Evolutionary conservation across 2,888 invertebrate species (phyloP).

Genomic region (Drosophila neonasuta): DNA sequence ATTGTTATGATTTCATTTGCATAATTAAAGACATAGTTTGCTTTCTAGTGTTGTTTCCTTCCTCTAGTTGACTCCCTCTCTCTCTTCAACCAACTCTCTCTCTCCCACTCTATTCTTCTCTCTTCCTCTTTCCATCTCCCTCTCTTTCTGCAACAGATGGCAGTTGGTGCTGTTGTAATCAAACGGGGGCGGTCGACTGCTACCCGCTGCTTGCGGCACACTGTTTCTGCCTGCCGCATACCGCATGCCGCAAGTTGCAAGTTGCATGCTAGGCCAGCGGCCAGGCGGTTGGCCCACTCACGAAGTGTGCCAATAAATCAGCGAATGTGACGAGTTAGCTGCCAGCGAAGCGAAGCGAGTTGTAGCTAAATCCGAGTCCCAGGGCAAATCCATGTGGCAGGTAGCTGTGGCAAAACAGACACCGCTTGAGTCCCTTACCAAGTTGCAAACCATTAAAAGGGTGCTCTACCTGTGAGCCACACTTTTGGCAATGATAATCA

Average conservation of each 20-base stretch:
- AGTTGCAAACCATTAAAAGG: neutral
- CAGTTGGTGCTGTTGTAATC: conserved; percentile 45
- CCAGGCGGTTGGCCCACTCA: conserved; percentile 62
- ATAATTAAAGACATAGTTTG: conserved; percentile 23
- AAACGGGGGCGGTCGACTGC: conserved; percentile 28
- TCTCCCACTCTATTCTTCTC: neutral
- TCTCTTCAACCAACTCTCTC: neutral
- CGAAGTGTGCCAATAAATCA: conserved; percentile 74
- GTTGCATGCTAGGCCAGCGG: conserved; percentile 38
- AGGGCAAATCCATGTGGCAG: neutral
- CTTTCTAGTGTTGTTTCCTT: conserved; percentile 1
- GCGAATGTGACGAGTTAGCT: conserved; percentile 60
- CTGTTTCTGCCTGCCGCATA: conserved; percentile 12
- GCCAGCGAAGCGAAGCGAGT: neutral
- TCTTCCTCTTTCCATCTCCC: neutral
- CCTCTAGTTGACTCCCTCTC: neutral
- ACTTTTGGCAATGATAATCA: neutral
- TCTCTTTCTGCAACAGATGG: conserved; percentile 21
- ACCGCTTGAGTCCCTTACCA: neutral
- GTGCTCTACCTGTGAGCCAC: neutral
- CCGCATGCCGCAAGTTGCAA: conserved; percentile 4
- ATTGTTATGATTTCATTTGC: conserved; percentile 12
- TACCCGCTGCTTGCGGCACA: conserved; percentile 7
- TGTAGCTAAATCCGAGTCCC: neutral
- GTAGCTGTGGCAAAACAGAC: neutral